phyloP scores from a whole-genome alignment of 2,888 invertebrate genomes.

The Bombyx huttoni region DNA sequence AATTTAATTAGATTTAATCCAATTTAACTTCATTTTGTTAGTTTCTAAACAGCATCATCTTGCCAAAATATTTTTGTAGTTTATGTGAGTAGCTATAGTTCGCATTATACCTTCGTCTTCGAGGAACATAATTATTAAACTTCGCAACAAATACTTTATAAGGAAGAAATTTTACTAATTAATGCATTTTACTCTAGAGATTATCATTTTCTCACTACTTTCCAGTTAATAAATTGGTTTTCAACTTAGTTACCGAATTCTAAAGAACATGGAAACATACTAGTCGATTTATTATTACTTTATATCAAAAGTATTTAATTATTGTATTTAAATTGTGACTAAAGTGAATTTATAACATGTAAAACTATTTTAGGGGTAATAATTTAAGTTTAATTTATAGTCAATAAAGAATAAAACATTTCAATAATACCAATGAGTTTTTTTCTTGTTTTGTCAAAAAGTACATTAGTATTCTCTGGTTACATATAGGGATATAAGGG shows the following conservation, averaged over 20 bases:
- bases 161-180: too few relatives aligned
- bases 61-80: constrained; percentile 1
- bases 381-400: background rate
- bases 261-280: background rate
- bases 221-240: background rate
- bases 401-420: background rate
- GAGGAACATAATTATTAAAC: background rate
- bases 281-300: background rate
- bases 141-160: too few relatives aligned
- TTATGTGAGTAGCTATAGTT: too few relatives aligned
- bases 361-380: background rate
- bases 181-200: background rate
- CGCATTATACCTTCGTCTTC: background rate
- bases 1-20: too few relatives aligned
- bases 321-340: too few relatives aligned
- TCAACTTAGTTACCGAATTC: background rate
- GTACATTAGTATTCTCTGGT: too few relatives aligned
- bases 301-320: too few relatives aligned
- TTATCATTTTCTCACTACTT: too few relatives aligned
- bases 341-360: background rate
- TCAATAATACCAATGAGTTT: background rate
- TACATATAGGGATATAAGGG: too few relatives aligned
- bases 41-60: background rate
- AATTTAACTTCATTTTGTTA: too few relatives aligned
- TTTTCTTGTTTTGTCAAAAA: background rate